Base-by-base conservation (phyloP, 2,888 invertebrate genomes). In the Eilema griseolum region DNA sequence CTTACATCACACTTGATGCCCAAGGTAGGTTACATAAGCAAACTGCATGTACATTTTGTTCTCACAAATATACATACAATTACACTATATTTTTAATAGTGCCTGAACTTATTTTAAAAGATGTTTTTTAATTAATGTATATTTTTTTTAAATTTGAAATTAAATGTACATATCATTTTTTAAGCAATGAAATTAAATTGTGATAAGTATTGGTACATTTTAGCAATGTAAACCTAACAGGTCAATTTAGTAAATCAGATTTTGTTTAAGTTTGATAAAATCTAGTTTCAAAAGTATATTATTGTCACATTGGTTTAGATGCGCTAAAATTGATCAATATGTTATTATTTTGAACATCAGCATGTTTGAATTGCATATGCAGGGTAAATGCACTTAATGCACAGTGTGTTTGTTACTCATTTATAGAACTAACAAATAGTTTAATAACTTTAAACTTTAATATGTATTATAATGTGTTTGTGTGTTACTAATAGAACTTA, bases 1-100 rank as follows among this genome's bases (percentile, higher is more conserved):
- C 95, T 86, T 80, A 96, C 80, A 71, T 96, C 87, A 92, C 97
- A 95, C 90, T 97, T 90, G 95, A 95, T 83, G 91, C 97, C 87
- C 96, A 97, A 93, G 97, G 97, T 95, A 90, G 26, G 33, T 26
- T 28, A 61, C 59, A 65, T 12, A 52, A 8, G 16, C 46, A n/a
- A 28, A 11, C 24, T 59, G 60, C 64, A 56, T 60, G 59, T 24
- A 12, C 8, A 12, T 46, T 23, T 60, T 26, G 57, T 24, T 57
- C n/a, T 14, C 20, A 52, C 2, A 52, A 24, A 23, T 56, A 56
- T 23, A 59, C 28, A 56, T 23, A 59, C 28, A 66, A 16, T 24
- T 7, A 24, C 41, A 64, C 4, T 12, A 7, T 23, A 11, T 24
- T 57, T 59, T 24, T 24, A 5, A 23, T 26, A 26, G 59, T 57